Evolutionary conservation across 2,113 vertebrate species (phyloP), one percentile per base, ranked within the genome.

Genomic region (Entomyzon cyanotis): DNA sequence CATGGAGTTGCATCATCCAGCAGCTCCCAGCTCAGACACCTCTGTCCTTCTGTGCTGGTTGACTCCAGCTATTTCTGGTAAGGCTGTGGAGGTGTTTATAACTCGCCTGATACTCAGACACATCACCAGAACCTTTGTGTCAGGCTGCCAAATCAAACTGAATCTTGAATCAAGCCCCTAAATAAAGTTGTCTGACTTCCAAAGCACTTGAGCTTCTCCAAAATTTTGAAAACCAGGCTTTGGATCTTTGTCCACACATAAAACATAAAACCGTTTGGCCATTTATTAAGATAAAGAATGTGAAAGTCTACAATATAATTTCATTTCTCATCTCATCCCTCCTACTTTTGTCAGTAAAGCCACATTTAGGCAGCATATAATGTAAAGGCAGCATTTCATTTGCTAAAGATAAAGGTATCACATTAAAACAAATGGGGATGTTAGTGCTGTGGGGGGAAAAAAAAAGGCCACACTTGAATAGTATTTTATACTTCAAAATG

Each of bases 401-500:
- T 87, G 20, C 31, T 80, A n/a, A 79, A 84, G 28, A 33, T 44
- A 42, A 52, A 87, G 14, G 7, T 59, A 14, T 23, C 69, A 6
- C 50, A 53, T 41, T 50, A 77, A 90, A 84, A 56, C 9, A 94
- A 96, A 69, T 52, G 4, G 33, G 14, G 11, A 21, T 64, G 11
- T 73, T 88, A 64, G 27, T 47, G 64, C 20, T 49, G 16, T 1
- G 8, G 5, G 5, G 3, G 8, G 4, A 1, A 5, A 13, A 5
- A 13, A 4, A 6, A 63, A 58, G 4, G 2, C 56, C 4, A 5
- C 25, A 22, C 31, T 42, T 58, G 16, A 41, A 27, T 20, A 83
- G 33, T 33, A 41, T 31, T 83, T 65, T 84, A 49, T n/a, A 58
- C 25, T 69, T 90, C 12, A 74, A 47, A 91, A 62, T 14, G 2